Evolutionary conservation across 2,113 vertebrate genomes (phyloP).

Genomic region (Callithrix jacchus): DNA sequence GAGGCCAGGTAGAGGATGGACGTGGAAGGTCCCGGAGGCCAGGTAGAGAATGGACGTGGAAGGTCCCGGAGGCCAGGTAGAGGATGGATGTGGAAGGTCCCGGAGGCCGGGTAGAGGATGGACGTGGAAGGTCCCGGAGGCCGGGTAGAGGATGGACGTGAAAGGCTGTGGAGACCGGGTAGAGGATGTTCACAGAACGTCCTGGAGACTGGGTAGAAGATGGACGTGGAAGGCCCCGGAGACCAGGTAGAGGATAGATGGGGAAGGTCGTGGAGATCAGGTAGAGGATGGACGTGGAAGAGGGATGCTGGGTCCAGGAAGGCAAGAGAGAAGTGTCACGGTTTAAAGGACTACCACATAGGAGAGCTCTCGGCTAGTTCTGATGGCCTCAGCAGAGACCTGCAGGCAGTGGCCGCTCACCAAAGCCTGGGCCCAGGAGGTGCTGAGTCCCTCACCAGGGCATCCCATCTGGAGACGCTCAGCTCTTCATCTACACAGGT

Average conservation of each 20-base stretch:
- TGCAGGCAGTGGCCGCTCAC: neutral
- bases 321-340: accelerated
- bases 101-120: too few species aligned
- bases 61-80: accelerated
- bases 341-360: accelerated
- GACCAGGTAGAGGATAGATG: too few species aligned
- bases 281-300: too few species aligned
- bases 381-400: accelerated
- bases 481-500: accelerated
- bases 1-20: too few species aligned
- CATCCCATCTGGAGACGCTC: accelerated
- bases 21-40: accelerated
- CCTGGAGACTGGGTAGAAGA: too few species aligned
- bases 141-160: too few species aligned
- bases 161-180: accelerated
- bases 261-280: accelerated
- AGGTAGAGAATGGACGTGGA: too few species aligned
- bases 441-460: accelerated
- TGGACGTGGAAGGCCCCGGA: accelerated
- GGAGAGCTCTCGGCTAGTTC: neutral
- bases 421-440: accelerated
- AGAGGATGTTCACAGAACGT: accelerated
- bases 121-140: neutral
- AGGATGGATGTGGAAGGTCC: accelerated
- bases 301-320: neutral